Evolutionary conservation across 2,797 vertebrate species (phyloP), one percentile per base, ranked within the genome.

Genomic region (Hafferia zeledoni): DNA sequence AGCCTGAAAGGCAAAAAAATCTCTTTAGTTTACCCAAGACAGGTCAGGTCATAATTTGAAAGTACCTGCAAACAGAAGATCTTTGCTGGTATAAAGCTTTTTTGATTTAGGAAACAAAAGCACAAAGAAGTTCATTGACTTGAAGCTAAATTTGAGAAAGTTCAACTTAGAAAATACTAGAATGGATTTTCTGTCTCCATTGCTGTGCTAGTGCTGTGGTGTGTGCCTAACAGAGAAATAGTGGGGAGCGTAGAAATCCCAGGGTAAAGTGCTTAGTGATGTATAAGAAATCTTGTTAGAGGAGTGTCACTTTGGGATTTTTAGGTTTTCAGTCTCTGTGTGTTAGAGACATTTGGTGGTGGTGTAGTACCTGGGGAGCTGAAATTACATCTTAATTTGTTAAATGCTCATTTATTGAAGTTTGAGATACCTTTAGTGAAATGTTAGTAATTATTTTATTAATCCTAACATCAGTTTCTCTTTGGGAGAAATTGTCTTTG

Each of bases 401-500:
- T 39, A 57, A 46, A 15, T 19, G 31, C 49, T 88, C 17, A 19
- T 77, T 91, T 83, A 49, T 19, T 72, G 52, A 31, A 11, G 33
- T 72, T 69, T 41, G 39, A 72, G 31, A 39, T 87, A 25, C 30
- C 37, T 87, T 83, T 61, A 33, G 23, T 49, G 33, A 86, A 30
- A 27, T 67, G 39, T 27, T 89, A 78, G 27, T 55, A 78, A 65
- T 90, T 55, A 25, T 76, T 71, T 76, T 65, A 63, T 84, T 86
- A 81, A 84, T 78, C 23, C 23, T 67, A 70, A 53, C 33, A 67
- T 57, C 12, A 52, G 41, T 90, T 91, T 94, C n/a, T 27, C 27
- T 67, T 70, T 88, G 74, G 72, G 52, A 94, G 44, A 94, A 95
- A 71, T 64, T 96, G 67, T 87, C 83, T 89, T 93, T 96, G 77